These are phyloP conservation scores for Homarus americanus DNA, from an alignment of 1,140 invertebrate species.

Conservation along the genomic window DNA sequence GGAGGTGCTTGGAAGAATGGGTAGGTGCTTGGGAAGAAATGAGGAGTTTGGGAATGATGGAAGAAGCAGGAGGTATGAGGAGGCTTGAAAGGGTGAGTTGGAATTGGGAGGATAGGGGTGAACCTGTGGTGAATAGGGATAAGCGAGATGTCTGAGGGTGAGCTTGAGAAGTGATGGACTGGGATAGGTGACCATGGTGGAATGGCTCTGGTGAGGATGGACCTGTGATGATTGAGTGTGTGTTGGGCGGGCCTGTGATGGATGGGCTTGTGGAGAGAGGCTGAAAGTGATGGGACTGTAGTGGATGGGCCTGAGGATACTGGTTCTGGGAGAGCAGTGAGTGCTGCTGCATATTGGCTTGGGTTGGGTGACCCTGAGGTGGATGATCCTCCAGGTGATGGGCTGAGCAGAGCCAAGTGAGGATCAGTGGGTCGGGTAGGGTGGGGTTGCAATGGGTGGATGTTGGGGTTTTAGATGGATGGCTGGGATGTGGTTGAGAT, in stretches of 20 bases:
- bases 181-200: too few species aligned
- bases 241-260: background rate
- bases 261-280: background rate
- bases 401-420: background rate
- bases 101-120: too few species aligned
- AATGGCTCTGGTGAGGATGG: conserved; percentile 16
- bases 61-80: too few species aligned
- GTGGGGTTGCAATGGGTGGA: background rate
- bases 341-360: conserved; percentile 9
- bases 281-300: conserved; percentile 20
- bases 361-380: conserved; percentile 10
- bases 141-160: background rate
- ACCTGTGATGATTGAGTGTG: background rate
- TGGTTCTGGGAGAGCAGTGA: too few species aligned
- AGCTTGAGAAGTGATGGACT: too few species aligned
- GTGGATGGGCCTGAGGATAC: too few species aligned
- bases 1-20: conserved; percentile 35
- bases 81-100: too few species aligned
- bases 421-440: background rate
- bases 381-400: background rate
- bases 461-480: conserved; percentile 2
- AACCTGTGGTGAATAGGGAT: too few species aligned
- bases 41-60: too few species aligned
- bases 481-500: background rate
- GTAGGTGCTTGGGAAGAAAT: too few species aligned